Percentiles rank a stretch among this genome's conserved stretches.
Conservation (phyloP, 2,888 invertebrate species). For the Philonicus albiceps region DNA sequence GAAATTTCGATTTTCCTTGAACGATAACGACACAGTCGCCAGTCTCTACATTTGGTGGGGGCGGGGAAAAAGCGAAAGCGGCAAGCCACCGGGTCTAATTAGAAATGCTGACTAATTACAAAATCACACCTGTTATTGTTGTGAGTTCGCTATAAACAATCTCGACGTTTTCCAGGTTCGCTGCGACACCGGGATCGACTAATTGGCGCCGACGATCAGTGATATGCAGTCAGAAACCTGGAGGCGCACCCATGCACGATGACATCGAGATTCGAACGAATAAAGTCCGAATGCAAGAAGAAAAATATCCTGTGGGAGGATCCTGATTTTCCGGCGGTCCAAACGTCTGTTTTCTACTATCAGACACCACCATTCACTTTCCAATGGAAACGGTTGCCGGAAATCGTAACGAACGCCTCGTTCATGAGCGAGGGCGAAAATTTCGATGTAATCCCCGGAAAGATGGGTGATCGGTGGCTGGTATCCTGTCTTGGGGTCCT, state of each 20-base stretch:
- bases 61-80: neutral
- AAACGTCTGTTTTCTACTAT: constrained; percentile 90
- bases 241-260: constrained; percentile 50
- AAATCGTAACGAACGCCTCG: constrained; percentile 80
- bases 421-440: constrained; percentile 67
- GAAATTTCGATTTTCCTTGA: constrained; percentile 16
- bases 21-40: neutral
- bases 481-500: constrained; percentile 87
- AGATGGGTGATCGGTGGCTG: constrained; percentile 92
- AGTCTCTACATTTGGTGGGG: neutral
- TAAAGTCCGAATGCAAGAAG: constrained; percentile 80
- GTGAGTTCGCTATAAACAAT: neutral
- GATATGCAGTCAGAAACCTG: constrained; percentile 19
- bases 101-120: neutral
- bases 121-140: neutral
- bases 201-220: neutral
- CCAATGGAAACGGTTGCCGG: constrained; percentile 86
- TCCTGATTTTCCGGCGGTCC: constrained; percentile 88
- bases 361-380: constrained; percentile 94
- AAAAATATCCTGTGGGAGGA: constrained; percentile 87
- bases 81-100: neutral
- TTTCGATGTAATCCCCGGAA: constrained; percentile 86
- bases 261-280: constrained; percentile 75
- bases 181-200: neutral
- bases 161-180: neutral